A percentile compares a stretch with the other conserved stretches of the same genome.
Conservation (phyloP, 2,797 vertebrate genomes). For the Sciurus carolinensis region DNA sequence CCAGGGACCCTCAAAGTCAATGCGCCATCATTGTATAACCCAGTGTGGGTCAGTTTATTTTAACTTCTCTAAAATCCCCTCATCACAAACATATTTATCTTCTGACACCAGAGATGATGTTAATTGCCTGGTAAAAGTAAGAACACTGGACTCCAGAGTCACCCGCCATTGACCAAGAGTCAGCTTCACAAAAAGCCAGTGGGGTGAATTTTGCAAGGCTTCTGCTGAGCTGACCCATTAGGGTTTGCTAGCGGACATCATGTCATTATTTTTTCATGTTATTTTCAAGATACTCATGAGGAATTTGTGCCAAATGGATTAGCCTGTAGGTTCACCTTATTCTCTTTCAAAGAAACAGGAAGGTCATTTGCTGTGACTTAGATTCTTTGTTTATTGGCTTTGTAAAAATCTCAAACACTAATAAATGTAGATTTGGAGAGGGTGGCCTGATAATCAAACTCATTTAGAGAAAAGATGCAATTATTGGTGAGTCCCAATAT, state of each 20-base stretch:
- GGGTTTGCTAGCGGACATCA: not conserved
- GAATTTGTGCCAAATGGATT: not conserved
- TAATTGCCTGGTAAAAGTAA: not conserved
- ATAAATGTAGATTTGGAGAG: not conserved
- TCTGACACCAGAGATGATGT: not conserved
- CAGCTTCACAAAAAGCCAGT: not conserved
- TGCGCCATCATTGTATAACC: not conserved
- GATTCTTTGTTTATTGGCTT: not conserved
- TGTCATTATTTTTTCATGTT: not conserved
- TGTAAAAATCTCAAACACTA: not conserved
- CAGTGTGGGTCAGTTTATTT: not conserved
- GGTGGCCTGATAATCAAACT: not conserved
- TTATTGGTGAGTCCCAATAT: slow-evolving; percentile 8
- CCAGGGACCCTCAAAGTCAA: not conserved
- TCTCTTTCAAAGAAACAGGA: not conserved
- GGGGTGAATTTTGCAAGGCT: not conserved
- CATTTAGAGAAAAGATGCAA: slow-evolving; percentile 38
- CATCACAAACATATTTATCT: not conserved
- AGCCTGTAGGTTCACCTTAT: not conserved
- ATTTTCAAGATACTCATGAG: not conserved
- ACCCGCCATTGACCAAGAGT: not conserved
- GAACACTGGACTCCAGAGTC: not conserved
- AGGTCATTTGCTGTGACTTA: not conserved
- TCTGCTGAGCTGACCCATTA: no score
- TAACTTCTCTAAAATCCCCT: not conserved